A percentile compares a stretch with the other conserved stretches of the same genome.
These are phyloP conservation scores for Anthopleura xanthogrammica DNA, from an alignment of 92 coral and sea anemone species.

Conservation along the genomic window DNA sequence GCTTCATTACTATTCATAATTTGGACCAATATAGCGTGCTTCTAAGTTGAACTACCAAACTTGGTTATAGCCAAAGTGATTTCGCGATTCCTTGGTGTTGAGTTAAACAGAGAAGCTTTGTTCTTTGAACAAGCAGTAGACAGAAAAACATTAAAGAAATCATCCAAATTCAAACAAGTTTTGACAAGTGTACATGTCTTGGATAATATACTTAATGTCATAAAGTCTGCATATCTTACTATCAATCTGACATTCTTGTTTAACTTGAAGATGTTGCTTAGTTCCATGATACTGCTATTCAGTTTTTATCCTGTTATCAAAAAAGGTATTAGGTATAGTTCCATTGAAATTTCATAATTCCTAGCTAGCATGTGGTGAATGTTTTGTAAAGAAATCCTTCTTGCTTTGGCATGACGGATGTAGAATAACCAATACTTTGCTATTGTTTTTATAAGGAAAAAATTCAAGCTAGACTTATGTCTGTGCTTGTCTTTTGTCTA, in stretches of 20 bases:
- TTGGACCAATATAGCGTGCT: constrained; percentile 12
- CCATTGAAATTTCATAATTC: background rate
- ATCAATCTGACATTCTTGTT: constrained; percentile 27
- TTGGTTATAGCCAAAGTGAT: constrained; percentile 7
- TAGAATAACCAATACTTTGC: constrained; percentile 9
- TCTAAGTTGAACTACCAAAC: background rate
- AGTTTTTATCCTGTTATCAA: background rate
- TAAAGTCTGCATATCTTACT: constrained; percentile 15
- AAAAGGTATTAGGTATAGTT: background rate
- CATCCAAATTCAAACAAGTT: constrained; percentile 4
- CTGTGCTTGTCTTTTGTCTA: constrained; percentile 12
- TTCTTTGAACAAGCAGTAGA: constrained; percentile 4
- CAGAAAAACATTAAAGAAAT: constrained; percentile 4
- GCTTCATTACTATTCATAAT: constrained; percentile 22
- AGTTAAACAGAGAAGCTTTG: background rate
- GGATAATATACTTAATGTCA: constrained; percentile 14
- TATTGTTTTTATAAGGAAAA: constrained; percentile 6
- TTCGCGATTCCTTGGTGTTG: background rate
- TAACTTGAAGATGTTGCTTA: constrained; percentile 19
- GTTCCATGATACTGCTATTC: background rate
- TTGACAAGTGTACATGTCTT: background rate
- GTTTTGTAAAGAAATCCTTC: constrained; percentile 5
- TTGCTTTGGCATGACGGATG: background rate
- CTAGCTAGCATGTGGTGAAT: constrained; percentile 23
- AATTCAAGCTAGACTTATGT: constrained; percentile 9